Evolutionary conservation across 2,797 vertebrate genomes (phyloP).

Genomic region (Channa striata): DNA sequence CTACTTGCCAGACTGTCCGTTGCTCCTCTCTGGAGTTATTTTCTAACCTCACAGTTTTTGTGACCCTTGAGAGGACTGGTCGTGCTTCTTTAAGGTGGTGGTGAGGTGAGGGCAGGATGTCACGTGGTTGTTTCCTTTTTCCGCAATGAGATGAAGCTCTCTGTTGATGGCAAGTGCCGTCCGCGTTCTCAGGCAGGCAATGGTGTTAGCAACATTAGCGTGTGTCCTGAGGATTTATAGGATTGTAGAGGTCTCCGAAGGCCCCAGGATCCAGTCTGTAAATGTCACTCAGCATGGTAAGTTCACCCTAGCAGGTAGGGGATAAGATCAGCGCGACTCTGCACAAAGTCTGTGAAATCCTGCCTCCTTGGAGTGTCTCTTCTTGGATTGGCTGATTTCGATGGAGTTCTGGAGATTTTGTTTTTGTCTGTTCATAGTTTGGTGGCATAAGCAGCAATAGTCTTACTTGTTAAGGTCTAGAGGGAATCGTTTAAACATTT

Average conservation of each 20-base stretch:
- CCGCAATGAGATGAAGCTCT: conserved; percentile 22
- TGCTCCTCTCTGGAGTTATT: conserved; percentile 13
- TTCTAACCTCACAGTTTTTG: conserved; percentile 20
- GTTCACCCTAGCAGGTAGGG: conserved; percentile 11
- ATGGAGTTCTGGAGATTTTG: conserved; percentile 10
- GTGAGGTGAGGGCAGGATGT: conserved; percentile 10
- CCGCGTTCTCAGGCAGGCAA: conserved; percentile 60
- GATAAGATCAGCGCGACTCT: conserved; percentile 37
- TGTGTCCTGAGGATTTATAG: conserved; percentile 63
- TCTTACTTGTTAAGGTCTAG: conserved; percentile 26
- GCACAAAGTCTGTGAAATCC: conserved; percentile 36
- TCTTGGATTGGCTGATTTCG: conserved; percentile 11
- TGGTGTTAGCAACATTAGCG: conserved; percentile 57
- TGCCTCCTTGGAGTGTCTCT: conserved; percentile 8
- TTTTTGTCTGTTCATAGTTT: conserved; percentile 28
- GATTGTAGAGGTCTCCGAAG: conserved; percentile 23
- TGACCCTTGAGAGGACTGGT: conserved; percentile 16
- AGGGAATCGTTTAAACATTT: conserved; percentile 28
- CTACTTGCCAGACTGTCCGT: conserved; percentile 34
- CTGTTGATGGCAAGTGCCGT: conserved; percentile 18
- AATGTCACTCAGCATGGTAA: conserved; percentile 26
- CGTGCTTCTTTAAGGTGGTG: conserved; percentile 35
- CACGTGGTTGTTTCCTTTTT: conserved; percentile 9
- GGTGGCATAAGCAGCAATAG: conserved; percentile 47
- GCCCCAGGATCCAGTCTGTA: conserved; percentile 33